Base-by-base conservation (phyloP, 2,113 vertebrate genomes). In the Trogon surrucura region DNA sequence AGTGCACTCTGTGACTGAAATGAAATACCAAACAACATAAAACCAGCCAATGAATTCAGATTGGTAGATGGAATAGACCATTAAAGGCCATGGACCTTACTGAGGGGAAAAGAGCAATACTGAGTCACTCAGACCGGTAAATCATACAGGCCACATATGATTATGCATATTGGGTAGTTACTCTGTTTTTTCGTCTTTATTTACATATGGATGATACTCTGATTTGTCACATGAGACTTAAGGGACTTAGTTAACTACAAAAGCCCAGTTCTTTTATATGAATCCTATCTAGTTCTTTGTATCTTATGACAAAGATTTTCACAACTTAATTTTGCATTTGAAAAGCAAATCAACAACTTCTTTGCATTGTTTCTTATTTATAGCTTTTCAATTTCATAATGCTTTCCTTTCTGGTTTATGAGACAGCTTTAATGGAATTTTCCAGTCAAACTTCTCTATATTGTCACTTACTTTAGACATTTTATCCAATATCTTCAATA, bases 111-210 rank as follows among this genome's bases (percentile, higher is more conserved):
- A 41, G n/a, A 73, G 13, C 7, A 48, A 25, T 57, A 36, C 50
- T 3, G 27, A 62, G 3, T 47, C 0, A 0, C 26, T 47, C 54
- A 48, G 30, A 36, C 3, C 12, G 27, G 16, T 54, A 57, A 65
- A 45, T 36, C 3, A 0, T n/a, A 27, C 41, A 57, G 58, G 23
- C 8, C 11, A 12, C 0, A 0, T 60, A 72, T 38, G 8, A 56
- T 75, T 73, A 45, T 36, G 75, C 3, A 13, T 44, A 26, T 25
- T 50, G 21, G 16, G n/a, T 16, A 79, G 16, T 71, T 69, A 48
- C 13, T 80, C 29, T 75, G 16, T 3, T 80, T 88, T 86, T 58
- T 0, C 4, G 10, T 54, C 12, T 85, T 72, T 81, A 18, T 12
- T 70, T 88, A 61, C 4, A 12, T 17, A 15, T 25, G 7, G 11